These are phyloP conservation scores for Chironomus striatipennis DNA, from an alignment of 1,140 invertebrate genomes.

Conservation along the genomic window DNA sequence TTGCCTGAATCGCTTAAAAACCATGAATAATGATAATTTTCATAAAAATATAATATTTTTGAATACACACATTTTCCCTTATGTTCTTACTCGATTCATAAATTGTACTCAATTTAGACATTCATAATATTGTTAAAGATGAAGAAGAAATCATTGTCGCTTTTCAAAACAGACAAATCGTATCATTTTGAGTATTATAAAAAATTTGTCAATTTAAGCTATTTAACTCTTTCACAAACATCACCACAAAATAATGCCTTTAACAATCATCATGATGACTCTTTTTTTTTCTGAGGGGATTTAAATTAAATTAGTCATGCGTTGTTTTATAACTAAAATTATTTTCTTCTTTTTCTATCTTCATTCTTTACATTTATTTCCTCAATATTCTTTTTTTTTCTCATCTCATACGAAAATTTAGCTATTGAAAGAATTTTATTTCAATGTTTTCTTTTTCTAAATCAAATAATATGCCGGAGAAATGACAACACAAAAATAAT, in stretches of 20 bases:
- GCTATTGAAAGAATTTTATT: not conserved
- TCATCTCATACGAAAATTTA: not conserved
- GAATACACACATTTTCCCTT: not conserved
- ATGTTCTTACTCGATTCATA: not conserved
- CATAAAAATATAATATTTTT: not conserved
- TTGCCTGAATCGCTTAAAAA: conserved; percentile 9
- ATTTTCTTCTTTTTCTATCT: not conserved
- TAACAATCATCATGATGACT: not conserved
- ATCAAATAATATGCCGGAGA: not conserved
- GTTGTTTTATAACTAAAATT: not conserved
- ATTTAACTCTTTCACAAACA: conserved; percentile 2
- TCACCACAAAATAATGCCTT: not conserved
- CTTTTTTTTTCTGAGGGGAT: not conserved
- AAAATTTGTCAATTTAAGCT: conserved; percentile 14
- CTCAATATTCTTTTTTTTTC: not conserved
- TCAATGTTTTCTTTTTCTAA: not conserved
- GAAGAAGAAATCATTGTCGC: not conserved
- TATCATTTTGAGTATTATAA: not conserved
- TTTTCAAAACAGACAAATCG: not conserved
- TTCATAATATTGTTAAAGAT: conserved; percentile 1
- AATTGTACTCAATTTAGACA: conserved; percentile 9
- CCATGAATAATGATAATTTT: not conserved
- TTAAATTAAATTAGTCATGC: conserved; percentile 14
- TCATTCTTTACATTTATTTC: not conserved
- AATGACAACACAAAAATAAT: not conserved